Evolutionary conservation across 2,888 invertebrate species (phyloP), one percentile per base, ranked within the genome.

Genomic region (Pammene aurita): DNA sequence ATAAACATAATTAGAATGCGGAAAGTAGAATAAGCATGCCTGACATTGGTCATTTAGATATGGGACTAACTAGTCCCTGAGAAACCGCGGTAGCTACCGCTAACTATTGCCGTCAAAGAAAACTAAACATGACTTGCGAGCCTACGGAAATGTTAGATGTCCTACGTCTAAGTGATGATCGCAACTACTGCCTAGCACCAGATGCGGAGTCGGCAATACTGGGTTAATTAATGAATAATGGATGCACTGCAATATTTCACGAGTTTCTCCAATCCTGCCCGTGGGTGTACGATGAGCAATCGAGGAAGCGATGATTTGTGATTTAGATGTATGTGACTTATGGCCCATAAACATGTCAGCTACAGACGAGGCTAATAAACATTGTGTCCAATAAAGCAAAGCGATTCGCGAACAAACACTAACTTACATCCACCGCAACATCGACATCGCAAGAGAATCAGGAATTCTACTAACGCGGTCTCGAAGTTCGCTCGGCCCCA

Each of bases 141-240:
- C 35, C 48, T 41, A 2, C 42, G 35, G 54, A 65, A 64, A 69
- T 34, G 46, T 60, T 60, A 64, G 34, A 34, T 48, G 54, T 44
- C 52, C 38, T 50, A 50, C 18, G n/a, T 38, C 64, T 57, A 48
- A 67, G 16, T 57, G 68, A 58, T 58, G 65, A 46, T 35, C 55
- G 42, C 14, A 63, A 52, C 42, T 60, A 65, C 73, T 73, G 78
- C 77, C 77, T 80, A 77, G 72, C 75, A 77, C 79, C 87, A 82
- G 85, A 84, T 88, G 86, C 81, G 79, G 83, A 74, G 76, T 76
- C 62, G 77, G 77, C 78, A 82, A 83, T 84, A 83, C 84, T 86
- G 76, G 82, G 81, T 86, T 88, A 88, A 89, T 89, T 85, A 88
- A 87, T 88, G 85, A 89, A 88, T 88, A 89, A 89, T 88, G 84